These are phyloP conservation scores for Apodemus agrarius DNA, from an alignment of 2,797 vertebrate species.

Conservation along the genomic window DNA sequence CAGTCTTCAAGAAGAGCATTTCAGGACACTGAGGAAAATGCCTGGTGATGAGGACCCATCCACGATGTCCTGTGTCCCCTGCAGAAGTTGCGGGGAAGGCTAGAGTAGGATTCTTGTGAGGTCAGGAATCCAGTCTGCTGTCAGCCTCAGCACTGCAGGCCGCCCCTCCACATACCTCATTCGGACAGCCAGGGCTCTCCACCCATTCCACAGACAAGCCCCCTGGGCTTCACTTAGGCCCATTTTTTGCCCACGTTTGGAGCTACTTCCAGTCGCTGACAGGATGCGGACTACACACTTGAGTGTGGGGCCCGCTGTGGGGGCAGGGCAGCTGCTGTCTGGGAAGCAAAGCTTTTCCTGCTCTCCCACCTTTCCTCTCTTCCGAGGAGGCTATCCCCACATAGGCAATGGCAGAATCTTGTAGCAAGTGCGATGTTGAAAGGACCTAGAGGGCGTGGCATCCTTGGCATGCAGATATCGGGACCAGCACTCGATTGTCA, in stretches of 20 bases:
- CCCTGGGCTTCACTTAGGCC: fast-evolving
- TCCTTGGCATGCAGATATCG: not conserved
- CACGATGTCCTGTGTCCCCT: not conserved
- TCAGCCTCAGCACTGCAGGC: not conserved
- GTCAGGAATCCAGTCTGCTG: not conserved
- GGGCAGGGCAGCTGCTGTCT: not conserved
- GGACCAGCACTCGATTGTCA: no score
- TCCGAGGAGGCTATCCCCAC: fast-evolving
- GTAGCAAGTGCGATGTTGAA: no score
- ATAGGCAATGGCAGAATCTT: no score
- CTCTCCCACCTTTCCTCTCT: not conserved
- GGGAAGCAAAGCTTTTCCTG: not conserved
- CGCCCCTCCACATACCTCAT: not conserved
- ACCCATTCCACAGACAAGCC: not conserved
- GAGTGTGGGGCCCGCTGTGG: fast-evolving
- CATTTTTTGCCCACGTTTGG: not conserved
- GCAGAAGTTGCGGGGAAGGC: not conserved
- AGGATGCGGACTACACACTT: no score
- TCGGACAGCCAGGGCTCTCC: not conserved
- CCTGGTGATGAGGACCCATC: fast-evolving
- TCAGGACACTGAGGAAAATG: not conserved
- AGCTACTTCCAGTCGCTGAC: fast-evolving
- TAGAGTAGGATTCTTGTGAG: not conserved
- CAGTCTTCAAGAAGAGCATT: not conserved
- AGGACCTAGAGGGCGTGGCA: fast-evolving